These are phyloP conservation scores for Pollachius pollachius DNA, from an alignment of 2,113 vertebrate species.

Conservation along the genomic window DNA sequence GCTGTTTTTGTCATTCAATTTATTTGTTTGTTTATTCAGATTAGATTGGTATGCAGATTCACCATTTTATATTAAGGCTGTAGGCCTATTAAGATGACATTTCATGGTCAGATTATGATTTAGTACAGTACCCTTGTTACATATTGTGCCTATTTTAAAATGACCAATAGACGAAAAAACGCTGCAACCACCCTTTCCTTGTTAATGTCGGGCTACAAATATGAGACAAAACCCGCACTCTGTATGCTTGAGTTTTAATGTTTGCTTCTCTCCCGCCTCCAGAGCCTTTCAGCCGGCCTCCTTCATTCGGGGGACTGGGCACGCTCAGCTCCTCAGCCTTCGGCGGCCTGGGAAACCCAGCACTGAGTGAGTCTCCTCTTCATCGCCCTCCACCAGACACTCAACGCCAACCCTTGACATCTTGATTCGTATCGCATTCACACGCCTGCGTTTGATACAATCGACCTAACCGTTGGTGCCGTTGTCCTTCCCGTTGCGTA, in stretches of 20 bases:
- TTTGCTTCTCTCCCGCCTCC: slow-evolving; percentile 42
- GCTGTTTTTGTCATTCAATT: too few relatives aligned
- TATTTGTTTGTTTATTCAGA: too few relatives aligned
- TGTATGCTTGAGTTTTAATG: not conserved
- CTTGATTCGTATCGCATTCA: not conserved
- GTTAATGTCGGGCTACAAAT: too few relatives aligned
- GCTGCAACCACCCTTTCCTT: too few relatives aligned
- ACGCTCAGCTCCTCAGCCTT: slow-evolving; percentile 93
- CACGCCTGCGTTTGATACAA: not conserved
- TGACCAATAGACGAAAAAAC: too few relatives aligned
- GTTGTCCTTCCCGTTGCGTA: slow-evolving; percentile 44
- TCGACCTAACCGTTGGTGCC: slow-evolving; percentile 55
- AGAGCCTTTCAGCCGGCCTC: slow-evolving; percentile 90
- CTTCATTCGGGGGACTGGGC: slow-evolving; percentile 88
- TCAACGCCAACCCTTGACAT: not conserved
- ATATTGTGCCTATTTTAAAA: too few relatives aligned
- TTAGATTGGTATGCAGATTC: too few relatives aligned
- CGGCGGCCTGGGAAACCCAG: slow-evolving; percentile 93
- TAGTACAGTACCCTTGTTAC: too few relatives aligned
- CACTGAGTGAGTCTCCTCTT: slow-evolving; percentile 89
- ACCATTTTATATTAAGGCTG: too few relatives aligned
- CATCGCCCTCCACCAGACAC: not conserved
- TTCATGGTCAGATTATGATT: too few relatives aligned
- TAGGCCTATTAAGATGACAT: too few relatives aligned
- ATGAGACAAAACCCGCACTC: too few relatives aligned